These are phyloP conservation scores for Pachyuromys duprasi DNA, from an alignment of 2,797 vertebrate species.

Conservation along the genomic window DNA sequence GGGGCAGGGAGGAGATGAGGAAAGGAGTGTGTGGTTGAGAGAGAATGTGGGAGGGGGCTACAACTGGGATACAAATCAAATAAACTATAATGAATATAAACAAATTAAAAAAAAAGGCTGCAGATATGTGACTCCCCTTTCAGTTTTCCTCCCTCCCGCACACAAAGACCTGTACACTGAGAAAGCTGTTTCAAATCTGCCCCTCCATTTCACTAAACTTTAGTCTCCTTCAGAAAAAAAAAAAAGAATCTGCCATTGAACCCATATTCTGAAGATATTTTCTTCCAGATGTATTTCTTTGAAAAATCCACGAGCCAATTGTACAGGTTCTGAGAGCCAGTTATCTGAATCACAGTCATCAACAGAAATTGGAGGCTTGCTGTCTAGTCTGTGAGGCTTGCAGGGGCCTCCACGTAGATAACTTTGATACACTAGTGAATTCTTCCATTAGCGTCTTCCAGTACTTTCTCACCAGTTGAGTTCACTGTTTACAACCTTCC, in stretches of 20 bases:
- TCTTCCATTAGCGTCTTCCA: background rate
- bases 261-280: background rate
- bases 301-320: background rate
- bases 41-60: no score
- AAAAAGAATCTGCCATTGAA: fast-evolving
- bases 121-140: background rate
- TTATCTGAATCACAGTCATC: background rate
- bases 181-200: fast-evolving
- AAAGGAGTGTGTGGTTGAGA: no score
- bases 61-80: no score
- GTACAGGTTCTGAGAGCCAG: background rate
- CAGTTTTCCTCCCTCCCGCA: no score
- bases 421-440: background rate
- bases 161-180: background rate
- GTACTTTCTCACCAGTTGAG: background rate
- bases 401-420: fast-evolving
- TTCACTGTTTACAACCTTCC: background rate
- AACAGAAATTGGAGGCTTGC: background rate
- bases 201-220: background rate
- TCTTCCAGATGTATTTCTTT: background rate
- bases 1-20: no score
- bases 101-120: no score
- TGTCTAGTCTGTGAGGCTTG: background rate
- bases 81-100: no score
- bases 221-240: fast-evolving